Conservation (phyloP, 2,113 vertebrate genomes). For the Montifringilla adamsi region DNA sequence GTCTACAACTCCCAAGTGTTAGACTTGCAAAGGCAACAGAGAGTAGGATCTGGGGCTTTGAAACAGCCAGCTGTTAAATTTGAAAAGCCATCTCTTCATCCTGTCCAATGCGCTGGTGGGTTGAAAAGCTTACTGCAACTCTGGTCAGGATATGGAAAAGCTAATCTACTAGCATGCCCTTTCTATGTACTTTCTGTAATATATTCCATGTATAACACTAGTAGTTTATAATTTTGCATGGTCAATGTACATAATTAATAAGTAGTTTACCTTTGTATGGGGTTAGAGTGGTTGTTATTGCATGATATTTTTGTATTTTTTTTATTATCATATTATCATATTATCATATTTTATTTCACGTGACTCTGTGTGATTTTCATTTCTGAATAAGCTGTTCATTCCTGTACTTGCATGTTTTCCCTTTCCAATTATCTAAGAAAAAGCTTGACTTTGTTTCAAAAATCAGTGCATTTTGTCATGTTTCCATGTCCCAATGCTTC, state of each 20-base stretch:
- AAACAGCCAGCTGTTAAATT: background rate
- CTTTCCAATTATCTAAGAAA: slow-evolving; percentile 58
- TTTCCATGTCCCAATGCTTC: slow-evolving; percentile 75
- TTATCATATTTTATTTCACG: too few relatives aligned
- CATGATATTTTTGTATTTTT: slow-evolving; percentile 47
- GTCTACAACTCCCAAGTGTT: background rate
- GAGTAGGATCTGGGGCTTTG: background rate
- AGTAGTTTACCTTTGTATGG: slow-evolving; percentile 18
- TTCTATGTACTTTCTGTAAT: slow-evolving; percentile 33
- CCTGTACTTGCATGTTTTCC: slow-evolving; percentile 66
- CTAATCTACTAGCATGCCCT: slow-evolving; percentile 8
- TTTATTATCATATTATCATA: slow-evolving; percentile 30
- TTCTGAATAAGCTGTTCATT: slow-evolving; percentile 54
- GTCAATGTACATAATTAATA: slow-evolving; percentile 31
- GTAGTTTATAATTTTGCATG: slow-evolving; percentile 4
- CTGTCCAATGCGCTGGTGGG: slow-evolving; percentile 7
- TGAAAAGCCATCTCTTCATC: background rate
- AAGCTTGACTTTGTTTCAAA: slow-evolving; percentile 71
- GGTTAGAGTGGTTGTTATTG: slow-evolving; percentile 22
- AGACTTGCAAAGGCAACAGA: background rate
- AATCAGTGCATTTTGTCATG: slow-evolving; percentile 74
- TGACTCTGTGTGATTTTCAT: slow-evolving; percentile 25
- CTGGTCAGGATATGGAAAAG: slow-evolving; percentile 57
- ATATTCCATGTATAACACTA: slow-evolving; percentile 8
- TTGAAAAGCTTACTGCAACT: slow-evolving; percentile 65